Conservation (phyloP, 37 sponge, comb jelly and placozoan genomes). For the Amphimedon queenslandica region DNA sequence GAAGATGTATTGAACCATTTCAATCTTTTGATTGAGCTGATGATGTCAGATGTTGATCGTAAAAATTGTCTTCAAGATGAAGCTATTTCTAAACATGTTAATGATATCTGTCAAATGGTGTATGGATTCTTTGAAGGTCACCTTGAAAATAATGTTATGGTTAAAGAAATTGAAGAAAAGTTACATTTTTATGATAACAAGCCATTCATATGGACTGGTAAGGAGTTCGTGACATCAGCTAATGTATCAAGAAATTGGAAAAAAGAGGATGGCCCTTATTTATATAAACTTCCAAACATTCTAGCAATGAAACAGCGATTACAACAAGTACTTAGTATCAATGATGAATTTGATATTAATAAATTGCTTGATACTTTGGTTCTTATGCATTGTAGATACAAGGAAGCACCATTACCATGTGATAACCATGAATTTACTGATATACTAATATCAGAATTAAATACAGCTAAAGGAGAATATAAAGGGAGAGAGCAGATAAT, state of each 20-base stretch:
- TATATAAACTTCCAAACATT: conserved; percentile 28
- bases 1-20: conserved; percentile 33
- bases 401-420: conserved; percentile 3
- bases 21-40: background rate
- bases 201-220: conserved; percentile 10
- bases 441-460: background rate
- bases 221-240: background rate
- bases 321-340: conserved; percentile 18
- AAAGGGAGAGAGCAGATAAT: background rate
- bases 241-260: conserved; percentile 26
- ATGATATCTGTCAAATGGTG: background rate
- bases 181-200: no score
- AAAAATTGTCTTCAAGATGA: background rate
- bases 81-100: background rate
- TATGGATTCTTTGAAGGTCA: conserved; percentile 10
- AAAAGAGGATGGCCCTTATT: conserved; percentile 38
- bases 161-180: no score
- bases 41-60: no score
- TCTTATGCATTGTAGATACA: conserved; percentile 26
- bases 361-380: conserved; percentile 36
- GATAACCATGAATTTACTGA: background rate
- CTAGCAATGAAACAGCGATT: background rate
- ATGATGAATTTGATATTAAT: conserved; percentile 8
- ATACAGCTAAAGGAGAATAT: background rate
- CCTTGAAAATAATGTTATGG: no score